A percentile compares a stretch with the other conserved stretches of the same genome.
phyloP scores from a whole-genome alignment of 1,140 invertebrate species.

The Pteromalus puparum region DNA sequence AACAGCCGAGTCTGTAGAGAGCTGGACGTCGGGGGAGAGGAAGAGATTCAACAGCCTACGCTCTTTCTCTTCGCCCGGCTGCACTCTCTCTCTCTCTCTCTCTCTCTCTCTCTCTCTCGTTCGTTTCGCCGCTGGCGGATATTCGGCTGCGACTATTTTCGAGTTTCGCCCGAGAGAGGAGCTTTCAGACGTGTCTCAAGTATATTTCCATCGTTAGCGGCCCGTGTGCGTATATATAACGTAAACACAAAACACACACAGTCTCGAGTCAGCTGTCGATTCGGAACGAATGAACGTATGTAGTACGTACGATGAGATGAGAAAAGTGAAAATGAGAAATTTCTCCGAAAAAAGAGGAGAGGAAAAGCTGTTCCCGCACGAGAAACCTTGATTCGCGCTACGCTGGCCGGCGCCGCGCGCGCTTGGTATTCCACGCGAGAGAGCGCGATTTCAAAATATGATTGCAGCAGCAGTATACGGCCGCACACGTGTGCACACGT shows the following conservation, averaged over 20 bases:
- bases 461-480: background rate
- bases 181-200: background rate
- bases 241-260: background rate
- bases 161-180: slow-evolving; percentile 2
- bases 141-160: slow-evolving; percentile 17
- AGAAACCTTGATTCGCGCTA: background rate
- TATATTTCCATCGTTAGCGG: too few species aligned
- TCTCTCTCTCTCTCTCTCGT: background rate
- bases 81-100: background rate
- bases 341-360: background rate
- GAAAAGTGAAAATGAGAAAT: slow-evolving; percentile 1
- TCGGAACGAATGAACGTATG: too few species aligned
- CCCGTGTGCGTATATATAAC: background rate
- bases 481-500: slow-evolving; percentile 14
- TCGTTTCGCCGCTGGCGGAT: background rate
- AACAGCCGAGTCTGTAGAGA: background rate
- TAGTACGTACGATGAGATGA: background rate
- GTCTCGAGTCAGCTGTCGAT: background rate
- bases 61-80: background rate
- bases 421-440: slow-evolving; percentile 8
- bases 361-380: background rate
- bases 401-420: background rate
- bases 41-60: background rate
- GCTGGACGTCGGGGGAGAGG: background rate
- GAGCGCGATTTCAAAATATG: slow-evolving; percentile 23